Conservation (phyloP, 2,797 vertebrate species). For the Acanthurus leucopareius region DNA sequence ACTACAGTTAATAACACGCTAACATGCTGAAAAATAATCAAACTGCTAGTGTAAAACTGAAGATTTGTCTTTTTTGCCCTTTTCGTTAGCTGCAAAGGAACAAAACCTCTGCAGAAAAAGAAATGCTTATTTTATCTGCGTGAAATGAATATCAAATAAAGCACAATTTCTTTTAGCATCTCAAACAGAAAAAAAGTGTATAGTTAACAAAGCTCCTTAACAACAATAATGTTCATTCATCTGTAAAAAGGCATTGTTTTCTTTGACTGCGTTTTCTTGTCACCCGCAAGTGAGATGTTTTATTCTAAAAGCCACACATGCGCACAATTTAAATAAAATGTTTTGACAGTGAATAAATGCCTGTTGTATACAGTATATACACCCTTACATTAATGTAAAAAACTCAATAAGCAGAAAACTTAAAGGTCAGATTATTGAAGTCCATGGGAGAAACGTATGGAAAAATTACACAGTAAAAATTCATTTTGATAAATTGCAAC, state of each 20-base stretch:
- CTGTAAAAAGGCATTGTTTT: background rate
- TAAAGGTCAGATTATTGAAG: background rate
- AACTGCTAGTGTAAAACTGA: constrained; percentile 37
- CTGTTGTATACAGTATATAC: background rate
- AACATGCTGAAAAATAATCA: constrained; percentile 45
- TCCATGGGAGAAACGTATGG: background rate
- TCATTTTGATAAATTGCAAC: background rate
- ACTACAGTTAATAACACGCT: constrained; percentile 44
- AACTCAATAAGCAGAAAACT: background rate
- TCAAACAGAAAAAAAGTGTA: constrained; percentile 2
- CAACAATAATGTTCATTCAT: constrained; percentile 9
- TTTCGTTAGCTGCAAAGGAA: constrained; percentile 35
- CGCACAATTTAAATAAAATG: background rate
- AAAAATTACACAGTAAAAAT: background rate
- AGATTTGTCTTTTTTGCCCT: constrained; percentile 34
- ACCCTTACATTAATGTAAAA: background rate
- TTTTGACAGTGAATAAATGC: background rate
- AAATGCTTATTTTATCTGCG: constrained; percentile 23
- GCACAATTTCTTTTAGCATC: constrained; percentile 9
- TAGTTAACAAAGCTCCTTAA: constrained; percentile 35
- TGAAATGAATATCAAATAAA: constrained; percentile 48
- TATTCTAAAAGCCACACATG: background rate
- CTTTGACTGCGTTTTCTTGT: background rate
- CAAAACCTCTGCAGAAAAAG: constrained; percentile 11
- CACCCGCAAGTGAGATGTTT: constrained; percentile 22